A percentile compares a stretch with the other conserved stretches of the same genome.
These are phyloP conservation scores for Cataglyphis cursor DNA, from an alignment of 2,888 invertebrate genomes.

Conservation along the genomic window DNA sequence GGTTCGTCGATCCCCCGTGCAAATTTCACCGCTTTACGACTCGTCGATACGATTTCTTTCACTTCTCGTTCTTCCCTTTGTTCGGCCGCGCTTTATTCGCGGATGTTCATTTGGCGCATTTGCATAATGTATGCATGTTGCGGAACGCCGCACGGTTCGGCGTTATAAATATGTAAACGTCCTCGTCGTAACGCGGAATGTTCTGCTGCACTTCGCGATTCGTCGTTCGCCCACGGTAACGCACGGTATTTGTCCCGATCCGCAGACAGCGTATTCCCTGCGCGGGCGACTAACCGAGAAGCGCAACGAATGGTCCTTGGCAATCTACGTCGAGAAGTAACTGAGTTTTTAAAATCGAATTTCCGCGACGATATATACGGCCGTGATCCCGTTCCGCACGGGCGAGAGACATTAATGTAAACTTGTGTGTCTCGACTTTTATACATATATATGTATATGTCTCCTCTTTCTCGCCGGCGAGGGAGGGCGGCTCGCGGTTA, in stretches of 20 bases:
- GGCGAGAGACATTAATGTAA: slow-evolving; percentile 51
- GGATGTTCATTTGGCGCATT: slow-evolving; percentile 59
- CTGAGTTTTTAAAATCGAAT: slow-evolving; percentile 59
- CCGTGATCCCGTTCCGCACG: slow-evolving; percentile 50
- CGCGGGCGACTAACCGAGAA: slow-evolving; percentile 56
- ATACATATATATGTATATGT: slow-evolving; percentile 9
- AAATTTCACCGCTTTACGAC: slow-evolving; percentile 51
- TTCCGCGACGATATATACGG: slow-evolving; percentile 47
- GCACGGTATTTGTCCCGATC: slow-evolving; percentile 54
- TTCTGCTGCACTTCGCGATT: slow-evolving; percentile 55
- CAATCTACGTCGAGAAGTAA: slow-evolving; percentile 54
- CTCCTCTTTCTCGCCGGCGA: slow-evolving; percentile 31
- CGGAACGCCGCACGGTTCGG: slow-evolving; percentile 52
- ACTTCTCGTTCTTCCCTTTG: slow-evolving; percentile 22
- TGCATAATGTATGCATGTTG: slow-evolving; percentile 57
- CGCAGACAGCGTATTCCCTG: slow-evolving; percentile 51
- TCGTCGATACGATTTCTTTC: slow-evolving; percentile 25
- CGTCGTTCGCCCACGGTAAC: slow-evolving; percentile 51
- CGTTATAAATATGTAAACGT: slow-evolving; percentile 57
- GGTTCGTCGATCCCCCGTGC: not conserved
- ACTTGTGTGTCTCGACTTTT: slow-evolving; percentile 53
- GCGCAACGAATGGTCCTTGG: slow-evolving; percentile 57
- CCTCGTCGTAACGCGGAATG: slow-evolving; percentile 53
- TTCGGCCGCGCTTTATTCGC: slow-evolving; percentile 47
- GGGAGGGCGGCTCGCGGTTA: slow-evolving; percentile 38